Base-by-base conservation (phyloP, 35 echinoderm and acorn worm species). In the Hemicentrotus pulcherrimus region DNA sequence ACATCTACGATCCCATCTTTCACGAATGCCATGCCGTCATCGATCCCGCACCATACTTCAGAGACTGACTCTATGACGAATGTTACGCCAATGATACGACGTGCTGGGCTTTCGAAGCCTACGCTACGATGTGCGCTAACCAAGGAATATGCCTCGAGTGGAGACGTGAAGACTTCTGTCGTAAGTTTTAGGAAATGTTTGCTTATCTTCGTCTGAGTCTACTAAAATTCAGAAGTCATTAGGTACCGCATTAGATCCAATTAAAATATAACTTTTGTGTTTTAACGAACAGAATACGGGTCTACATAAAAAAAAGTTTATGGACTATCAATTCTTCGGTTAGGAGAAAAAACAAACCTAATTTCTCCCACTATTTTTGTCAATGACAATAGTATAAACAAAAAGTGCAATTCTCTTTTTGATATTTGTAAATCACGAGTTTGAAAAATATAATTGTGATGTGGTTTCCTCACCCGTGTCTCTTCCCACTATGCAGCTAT, bases 101-200 rank as follows among this genome's bases (percentile, higher is more conserved):
- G 59, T 97, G 95, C 48, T 95, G 94, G 91, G 88, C 94, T 9
- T 95, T 97, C 86, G 95, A 96, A 70, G 88, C 91, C 52, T 97
- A 97, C 86, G 96, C 89, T 24, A 65, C 86, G 0, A 78, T 94
- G 85, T 97, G 96, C 50, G 78, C 94, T 46, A 71, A 46, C 32
- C 13, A 96, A 19, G 96, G 96, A 13, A 35, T 97, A 32, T 97
- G 97, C 46, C 47, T 97, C 2, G 97, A 97, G 24, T 97, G 97
- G 97, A 94, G 97, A 33, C 93, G 92, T 46, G 94, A 96, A 31
- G 96, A 96, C 94, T 97, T 97, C 32, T 97, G 97, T 91, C 97
- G 97, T 97, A 85, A 96, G 97, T 97, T 78, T 78, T 78, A n/a
- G 16, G 8, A 55, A 55, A 9, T 15, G 2, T 55, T 6, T 55